These are phyloP conservation scores for Hyposmocoma kahamanoa DNA, from an alignment of 1,140 invertebrate genomes.

Conservation along the genomic window DNA sequence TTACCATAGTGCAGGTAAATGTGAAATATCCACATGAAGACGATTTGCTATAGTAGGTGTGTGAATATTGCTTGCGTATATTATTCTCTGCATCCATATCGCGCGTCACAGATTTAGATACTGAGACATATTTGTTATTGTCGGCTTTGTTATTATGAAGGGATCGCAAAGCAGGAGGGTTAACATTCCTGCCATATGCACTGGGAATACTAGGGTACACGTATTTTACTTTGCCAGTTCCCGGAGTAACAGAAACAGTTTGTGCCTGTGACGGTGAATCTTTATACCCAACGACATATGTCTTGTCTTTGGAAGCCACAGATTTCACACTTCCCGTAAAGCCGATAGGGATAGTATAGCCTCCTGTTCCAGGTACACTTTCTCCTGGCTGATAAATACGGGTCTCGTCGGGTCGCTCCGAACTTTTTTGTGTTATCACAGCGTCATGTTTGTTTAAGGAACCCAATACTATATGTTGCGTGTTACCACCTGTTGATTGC, in stretches of 20 bases:
- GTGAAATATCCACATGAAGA: conserved; percentile 90
- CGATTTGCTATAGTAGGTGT: conserved; percentile 88
- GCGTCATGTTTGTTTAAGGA: conserved; percentile 70
- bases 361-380: conserved; percentile 75
- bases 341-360: conserved; percentile 79
- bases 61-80: conserved; percentile 78
- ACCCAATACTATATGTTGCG: conserved; percentile 73
- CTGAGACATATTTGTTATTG: conserved; percentile 76
- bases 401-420: conserved; percentile 61
- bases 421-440: conserved; percentile 67
- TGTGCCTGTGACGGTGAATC: conserved; percentile 78
- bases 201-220: conserved; percentile 35
- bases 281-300: conserved; percentile 71
- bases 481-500: conserved; percentile 60
- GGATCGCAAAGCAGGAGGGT: conserved; percentile 58
- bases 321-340: conserved; percentile 79
- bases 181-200: conserved; percentile 53
- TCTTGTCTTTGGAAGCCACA: conserved; percentile 75
- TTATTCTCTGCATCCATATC: conserved; percentile 75
- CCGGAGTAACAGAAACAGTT: conserved; percentile 76
- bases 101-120: conserved; percentile 85
- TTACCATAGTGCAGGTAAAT: conserved; percentile 86
- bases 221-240: conserved; percentile 72
- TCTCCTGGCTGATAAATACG: conserved; percentile 78
- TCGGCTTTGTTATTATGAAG: conserved; percentile 46